A percentile compares a stretch with the other conserved stretches of the same genome.
These are phyloP conservation scores for Eleutherodactylus coqui DNA, from an alignment of 2,797 vertebrate species.

Conservation along the genomic window DNA sequence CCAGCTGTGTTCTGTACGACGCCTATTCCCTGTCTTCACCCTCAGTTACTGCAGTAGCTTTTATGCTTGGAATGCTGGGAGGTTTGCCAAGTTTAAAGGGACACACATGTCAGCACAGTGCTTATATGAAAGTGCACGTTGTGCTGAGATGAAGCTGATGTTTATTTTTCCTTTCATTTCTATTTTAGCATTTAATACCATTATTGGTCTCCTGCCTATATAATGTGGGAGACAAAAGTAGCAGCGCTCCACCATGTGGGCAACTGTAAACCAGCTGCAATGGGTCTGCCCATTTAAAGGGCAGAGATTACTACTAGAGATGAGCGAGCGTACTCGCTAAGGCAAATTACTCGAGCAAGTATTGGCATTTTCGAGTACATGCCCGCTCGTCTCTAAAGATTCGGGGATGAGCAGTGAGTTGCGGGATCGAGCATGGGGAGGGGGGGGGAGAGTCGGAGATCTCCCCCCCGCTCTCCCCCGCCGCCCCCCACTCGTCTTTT, in stretches of 20 bases:
- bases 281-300: background rate
- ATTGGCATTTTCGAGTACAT: no score
- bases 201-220: background rate
- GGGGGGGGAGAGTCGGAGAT: no score
- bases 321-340: no score
- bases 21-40: constrained; percentile 10
- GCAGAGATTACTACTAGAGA: no score
- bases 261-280: background rate
- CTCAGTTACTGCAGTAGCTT: constrained; percentile 19
- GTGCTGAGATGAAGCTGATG: constrained; percentile 28
- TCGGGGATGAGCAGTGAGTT: no score
- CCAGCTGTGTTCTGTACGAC: constrained; percentile 17
- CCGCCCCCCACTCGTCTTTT: no score
- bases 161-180: constrained; percentile 41
- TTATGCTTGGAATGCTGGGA: constrained; percentile 24
- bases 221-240: background rate
- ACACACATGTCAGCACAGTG: constrained; percentile 36
- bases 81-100: constrained; percentile 36
- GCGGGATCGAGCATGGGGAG: no score
- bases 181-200: constrained; percentile 24
- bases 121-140: constrained; percentile 32
- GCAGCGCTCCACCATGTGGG: background rate
- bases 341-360: no score
- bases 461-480: no score
- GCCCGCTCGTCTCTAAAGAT: no score